Percentiles rank a stretch among this genome's conserved stretches.
Conservation (phyloP, 2,113 vertebrate genomes). For the Heterochromis multidens region DNA sequence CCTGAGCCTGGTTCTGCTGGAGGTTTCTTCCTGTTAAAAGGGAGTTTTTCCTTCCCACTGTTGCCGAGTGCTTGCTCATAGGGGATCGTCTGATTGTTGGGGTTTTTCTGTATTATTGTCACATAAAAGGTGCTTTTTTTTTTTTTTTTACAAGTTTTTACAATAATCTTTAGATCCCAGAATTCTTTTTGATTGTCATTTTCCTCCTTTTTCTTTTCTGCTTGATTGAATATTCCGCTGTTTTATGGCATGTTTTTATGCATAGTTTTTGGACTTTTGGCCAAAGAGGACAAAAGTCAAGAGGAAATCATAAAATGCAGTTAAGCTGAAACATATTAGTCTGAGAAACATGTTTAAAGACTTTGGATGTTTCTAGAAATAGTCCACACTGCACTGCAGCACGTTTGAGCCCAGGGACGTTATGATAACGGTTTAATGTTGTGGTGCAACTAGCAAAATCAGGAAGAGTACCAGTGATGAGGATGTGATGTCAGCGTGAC, state of each 20-base stretch:
- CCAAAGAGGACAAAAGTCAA: too few relatives aligned
- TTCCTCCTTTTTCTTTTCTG: too few relatives aligned
- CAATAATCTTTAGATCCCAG: background rate
- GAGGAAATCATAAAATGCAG: background rate
- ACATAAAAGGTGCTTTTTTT: background rate
- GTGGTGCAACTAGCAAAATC: background rate
- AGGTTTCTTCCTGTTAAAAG: too few relatives aligned
- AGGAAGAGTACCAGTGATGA: background rate
- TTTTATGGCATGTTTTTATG: too few relatives aligned
- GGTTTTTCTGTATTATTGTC: too few relatives aligned
- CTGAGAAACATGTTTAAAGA: background rate
- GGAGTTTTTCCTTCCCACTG: too few relatives aligned
- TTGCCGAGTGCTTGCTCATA: too few relatives aligned
- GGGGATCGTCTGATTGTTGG: too few relatives aligned
- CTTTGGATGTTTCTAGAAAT: background rate
- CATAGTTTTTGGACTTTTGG: background rate
- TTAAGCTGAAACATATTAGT: rapidly evolving
- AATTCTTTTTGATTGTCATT: too few relatives aligned
- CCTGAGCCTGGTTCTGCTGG: too few relatives aligned
- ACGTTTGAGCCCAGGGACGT: background rate
- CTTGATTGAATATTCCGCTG: too few relatives aligned
- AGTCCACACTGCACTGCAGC: background rate
- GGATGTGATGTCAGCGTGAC: background rate
- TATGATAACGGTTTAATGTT: background rate
- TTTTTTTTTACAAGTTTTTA: background rate